Base-by-base conservation (phyloP, 2,797 vertebrate species). In the Psittacula echo region DNA sequence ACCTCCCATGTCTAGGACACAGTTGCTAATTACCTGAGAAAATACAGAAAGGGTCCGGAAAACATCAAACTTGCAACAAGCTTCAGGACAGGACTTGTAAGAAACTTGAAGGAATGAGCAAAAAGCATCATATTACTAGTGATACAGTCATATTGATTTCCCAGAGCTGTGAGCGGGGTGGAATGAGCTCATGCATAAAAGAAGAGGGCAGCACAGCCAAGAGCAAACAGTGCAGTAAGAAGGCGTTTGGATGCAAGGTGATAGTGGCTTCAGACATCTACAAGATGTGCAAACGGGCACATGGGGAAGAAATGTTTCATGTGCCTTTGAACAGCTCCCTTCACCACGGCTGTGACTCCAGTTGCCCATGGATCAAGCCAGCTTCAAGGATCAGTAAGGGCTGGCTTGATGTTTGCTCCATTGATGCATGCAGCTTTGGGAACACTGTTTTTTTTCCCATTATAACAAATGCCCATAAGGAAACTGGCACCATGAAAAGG, bases 381-480 rank as follows among this genome's bases (percentile, higher is more conserved):
- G 51, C 50, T 44, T 37, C 70, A 56, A 80, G 77, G 65, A 56
- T 68, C 65, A 51, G 72, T 11, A 26, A 50, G 53, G 74, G 34
- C 88, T 32, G n/a, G 50, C 68, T 74, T 5, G 2, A 20, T 44
- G 18, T 87, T 76, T 89, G 81, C 11, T 27, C 76, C 85, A 76
- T 1, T 9, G 27, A 29, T 42, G 87, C 53, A 93, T 34, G 80
- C 97, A 95, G 70, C 87, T 85, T 50, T 48, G 78, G 80, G 87
- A 93, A 96, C 65, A 81, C 56, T 39, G 37, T 37, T 37, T 37
- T 37, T 39, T 67, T 96, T 93, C 83, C 89, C 75, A 94, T 90
- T 93, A 53, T 78, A 85, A 91, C 92, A 97, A 88, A 94, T 87
- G 73, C 96, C 80, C 80, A 62, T 88, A 83, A 97, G 95, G 93